Percentiles rank a stretch among this genome's conserved stretches.
phyloP scores from a whole-genome alignment of 2,888 invertebrate genomes.

The Drosophila barbarae region DNA sequence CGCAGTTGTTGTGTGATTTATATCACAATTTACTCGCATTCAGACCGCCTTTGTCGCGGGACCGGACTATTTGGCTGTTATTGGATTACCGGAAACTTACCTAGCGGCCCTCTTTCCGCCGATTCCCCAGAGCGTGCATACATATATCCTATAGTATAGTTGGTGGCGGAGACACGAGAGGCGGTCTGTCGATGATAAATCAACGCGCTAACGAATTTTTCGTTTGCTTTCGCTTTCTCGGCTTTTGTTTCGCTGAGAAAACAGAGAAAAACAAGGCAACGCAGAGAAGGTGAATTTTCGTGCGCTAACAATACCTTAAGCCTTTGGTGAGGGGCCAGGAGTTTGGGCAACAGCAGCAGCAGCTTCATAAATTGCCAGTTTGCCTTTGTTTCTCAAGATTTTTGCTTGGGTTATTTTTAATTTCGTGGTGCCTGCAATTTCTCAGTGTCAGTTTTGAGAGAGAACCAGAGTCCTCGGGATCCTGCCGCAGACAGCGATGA shows the following conservation, averaged over 20 bases:
- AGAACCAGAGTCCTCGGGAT: slow-evolving; percentile 20
- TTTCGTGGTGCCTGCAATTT: slow-evolving; percentile 70
- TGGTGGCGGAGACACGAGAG: slow-evolving; percentile 9
- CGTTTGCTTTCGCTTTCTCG: slow-evolving; percentile 44
- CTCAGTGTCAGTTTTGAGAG: slow-evolving; percentile 63
- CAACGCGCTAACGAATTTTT: slow-evolving; percentile 62
- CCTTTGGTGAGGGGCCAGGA: slow-evolving; percentile 51
- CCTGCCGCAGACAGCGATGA: slow-evolving; percentile 54
- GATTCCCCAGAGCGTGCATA: slow-evolving; percentile 1
- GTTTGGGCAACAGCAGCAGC: not conserved
- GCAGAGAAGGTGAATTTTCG: slow-evolving; percentile 16
- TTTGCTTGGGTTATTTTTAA: slow-evolving; percentile 73
- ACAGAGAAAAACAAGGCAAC: not conserved
- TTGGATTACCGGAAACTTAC: slow-evolving; percentile 60
- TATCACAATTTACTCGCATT: slow-evolving; percentile 71
- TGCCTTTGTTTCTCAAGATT: slow-evolving; percentile 63
- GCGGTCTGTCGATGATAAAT: slow-evolving; percentile 63
- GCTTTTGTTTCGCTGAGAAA: slow-evolving; percentile 26
- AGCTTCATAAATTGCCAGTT: slow-evolving; percentile 67
- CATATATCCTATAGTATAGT: slow-evolving; percentile 12
- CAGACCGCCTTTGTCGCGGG: slow-evolving; percentile 25
- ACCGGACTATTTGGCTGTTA: slow-evolving; percentile 46
- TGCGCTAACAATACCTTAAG: slow-evolving; percentile 58
- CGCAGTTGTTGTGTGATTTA: slow-evolving; percentile 57
- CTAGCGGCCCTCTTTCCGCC: slow-evolving; percentile 20